These are phyloP conservation scores for Cephus cinctus DNA, from an alignment of 1,140 invertebrate species.

Conservation along the genomic window DNA sequence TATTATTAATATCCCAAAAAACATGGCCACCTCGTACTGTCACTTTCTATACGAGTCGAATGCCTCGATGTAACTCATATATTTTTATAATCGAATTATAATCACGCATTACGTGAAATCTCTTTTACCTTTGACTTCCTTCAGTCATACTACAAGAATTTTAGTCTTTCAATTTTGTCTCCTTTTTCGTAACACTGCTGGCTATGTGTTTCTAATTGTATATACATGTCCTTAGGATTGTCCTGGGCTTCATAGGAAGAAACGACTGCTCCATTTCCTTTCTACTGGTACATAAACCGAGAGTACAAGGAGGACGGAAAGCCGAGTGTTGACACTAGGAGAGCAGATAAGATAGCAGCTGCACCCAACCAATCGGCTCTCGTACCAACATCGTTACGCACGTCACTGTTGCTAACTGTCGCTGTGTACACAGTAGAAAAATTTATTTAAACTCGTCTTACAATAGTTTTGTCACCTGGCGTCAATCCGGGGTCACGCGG, in stretches of 20 bases:
- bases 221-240: neutral
- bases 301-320: slow-evolving; percentile 8
- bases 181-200: slow-evolving; percentile 8
- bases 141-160: neutral
- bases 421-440: slow-evolving; percentile 12
- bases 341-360: slow-evolving; percentile 34
- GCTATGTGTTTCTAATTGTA: slow-evolving; percentile 2
- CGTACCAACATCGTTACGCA: slow-evolving; percentile 18
- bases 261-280: neutral
- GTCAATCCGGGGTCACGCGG: too few relatives aligned
- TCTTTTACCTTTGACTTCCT: too few relatives aligned
- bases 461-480: too few relatives aligned
- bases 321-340: slow-evolving; percentile 29
- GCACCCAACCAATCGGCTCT: slow-evolving; percentile 27
- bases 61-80: too few relatives aligned
- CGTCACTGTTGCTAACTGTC: slow-evolving; percentile 33
- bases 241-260: neutral
- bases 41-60: too few relatives aligned
- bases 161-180: neutral
- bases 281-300: slow-evolving; percentile 6
- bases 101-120: too few relatives aligned
- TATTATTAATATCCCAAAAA: too few relatives aligned
- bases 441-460: neutral
- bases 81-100: too few relatives aligned
- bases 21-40: too few relatives aligned